Conservation (phyloP, 2,113 vertebrate species). For the Talpa occidentalis region DNA sequence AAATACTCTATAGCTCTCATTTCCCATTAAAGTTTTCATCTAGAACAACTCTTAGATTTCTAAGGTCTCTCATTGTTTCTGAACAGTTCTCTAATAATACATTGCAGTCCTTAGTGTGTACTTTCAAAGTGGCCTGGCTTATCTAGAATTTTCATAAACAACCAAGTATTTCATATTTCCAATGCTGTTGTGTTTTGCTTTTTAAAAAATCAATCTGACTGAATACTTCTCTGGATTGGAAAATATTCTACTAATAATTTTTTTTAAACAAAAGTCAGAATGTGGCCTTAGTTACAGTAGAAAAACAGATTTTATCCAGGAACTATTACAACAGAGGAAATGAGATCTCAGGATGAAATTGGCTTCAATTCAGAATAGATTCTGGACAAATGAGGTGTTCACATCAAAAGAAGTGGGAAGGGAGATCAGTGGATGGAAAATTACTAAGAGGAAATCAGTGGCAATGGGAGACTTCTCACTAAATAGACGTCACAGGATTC, state of each 20-base stretch:
- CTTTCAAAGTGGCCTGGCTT: background rate
- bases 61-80: background rate
- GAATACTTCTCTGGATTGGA: background rate
- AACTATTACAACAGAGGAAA: background rate
- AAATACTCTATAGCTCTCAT: background rate
- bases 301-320: background rate
- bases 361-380: background rate
- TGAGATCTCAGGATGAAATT: background rate
- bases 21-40: slow-evolving; percentile 15
- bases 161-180: background rate
- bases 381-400: background rate
- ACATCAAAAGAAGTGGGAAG: background rate
- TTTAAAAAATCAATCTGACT: background rate
- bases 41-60: slow-evolving; percentile 7
- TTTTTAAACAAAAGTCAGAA: background rate
- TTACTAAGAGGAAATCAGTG: background rate
- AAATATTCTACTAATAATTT: background rate
- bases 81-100: background rate
- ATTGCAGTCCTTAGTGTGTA: background rate
- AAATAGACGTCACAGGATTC: background rate
- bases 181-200: background rate
- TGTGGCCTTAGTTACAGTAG: background rate
- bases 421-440: background rate
- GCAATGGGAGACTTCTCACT: background rate
- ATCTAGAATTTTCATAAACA: slow-evolving; percentile 29